Percentiles rank a stretch among this genome's conserved stretches.
Conservation (phyloP, 2,888 invertebrate species). For the Oscheius myriophilus region DNA sequence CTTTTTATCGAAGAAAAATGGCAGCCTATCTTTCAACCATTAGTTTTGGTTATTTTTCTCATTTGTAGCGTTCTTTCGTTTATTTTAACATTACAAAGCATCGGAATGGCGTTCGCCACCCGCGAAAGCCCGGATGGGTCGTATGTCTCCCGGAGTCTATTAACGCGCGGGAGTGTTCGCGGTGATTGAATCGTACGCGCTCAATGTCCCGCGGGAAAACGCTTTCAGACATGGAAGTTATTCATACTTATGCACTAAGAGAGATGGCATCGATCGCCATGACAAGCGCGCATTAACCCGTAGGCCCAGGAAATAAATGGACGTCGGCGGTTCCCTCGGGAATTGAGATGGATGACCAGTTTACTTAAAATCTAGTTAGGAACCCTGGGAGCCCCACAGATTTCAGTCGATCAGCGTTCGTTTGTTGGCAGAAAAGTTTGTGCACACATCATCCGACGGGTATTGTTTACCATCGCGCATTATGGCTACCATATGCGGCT, state of each 20-base stretch:
- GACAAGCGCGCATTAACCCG: constrained; percentile 29
- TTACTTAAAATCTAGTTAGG: too few relatives aligned
- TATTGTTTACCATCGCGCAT: constrained; percentile 25
- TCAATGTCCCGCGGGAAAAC: constrained; percentile 30
- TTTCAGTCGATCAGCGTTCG: too few relatives aligned
- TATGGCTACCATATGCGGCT: constrained; percentile 24
- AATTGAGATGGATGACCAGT: neutral
- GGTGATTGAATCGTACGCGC: constrained; percentile 28
- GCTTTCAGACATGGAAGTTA: constrained; percentile 28
- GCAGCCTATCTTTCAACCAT: too few relatives aligned
- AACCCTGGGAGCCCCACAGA: too few relatives aligned
- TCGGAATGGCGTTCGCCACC: too few relatives aligned
- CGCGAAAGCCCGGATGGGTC: too few relatives aligned
- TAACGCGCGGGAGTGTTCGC: constrained; percentile 26
- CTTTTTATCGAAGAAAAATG: too few relatives aligned
- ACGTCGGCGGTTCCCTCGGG: constrained; percentile 16
- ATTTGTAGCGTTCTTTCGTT: too few relatives aligned
- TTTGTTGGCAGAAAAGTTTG: too few relatives aligned
- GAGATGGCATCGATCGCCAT: constrained; percentile 26
- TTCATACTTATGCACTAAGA: constrained; percentile 32
- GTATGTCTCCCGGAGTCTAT: constrained; percentile 13
- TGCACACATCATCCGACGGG: too few relatives aligned
- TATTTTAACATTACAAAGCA: too few relatives aligned
- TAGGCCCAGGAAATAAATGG: constrained; percentile 21
- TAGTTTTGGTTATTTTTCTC: too few relatives aligned